Evolutionary conservation across 1,140 invertebrate genomes (phyloP).

Genomic region (Macrobrachium rosenbergii): DNA sequence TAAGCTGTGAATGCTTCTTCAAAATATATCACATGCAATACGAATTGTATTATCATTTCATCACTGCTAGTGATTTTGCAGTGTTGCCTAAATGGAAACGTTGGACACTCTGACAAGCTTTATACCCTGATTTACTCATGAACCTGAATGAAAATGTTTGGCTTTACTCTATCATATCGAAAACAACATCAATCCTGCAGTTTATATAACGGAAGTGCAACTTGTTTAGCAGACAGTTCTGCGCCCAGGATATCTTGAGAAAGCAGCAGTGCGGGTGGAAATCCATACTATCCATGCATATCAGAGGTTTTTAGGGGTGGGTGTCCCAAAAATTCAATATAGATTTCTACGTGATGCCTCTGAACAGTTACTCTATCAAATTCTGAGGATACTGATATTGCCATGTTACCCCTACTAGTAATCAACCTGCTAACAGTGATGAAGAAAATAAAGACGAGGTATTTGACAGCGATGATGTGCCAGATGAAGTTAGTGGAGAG

Average conservation of each 20-base stretch:
- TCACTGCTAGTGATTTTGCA: too few species aligned
- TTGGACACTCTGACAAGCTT: too few species aligned
- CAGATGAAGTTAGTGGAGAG: constrained; percentile 27
- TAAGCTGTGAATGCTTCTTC: too few species aligned
- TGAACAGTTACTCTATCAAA: constrained; percentile 39
- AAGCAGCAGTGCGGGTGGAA: constrained; percentile 22
- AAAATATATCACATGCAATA: too few species aligned
- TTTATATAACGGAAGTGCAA: neutral
- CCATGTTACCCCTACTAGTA: constrained; percentile 12
- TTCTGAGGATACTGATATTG: too few species aligned
- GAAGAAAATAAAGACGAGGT: constrained; percentile 26
- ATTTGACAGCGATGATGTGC: neutral
- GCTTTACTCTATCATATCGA: neutral
- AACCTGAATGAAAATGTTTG: constrained; percentile 16
- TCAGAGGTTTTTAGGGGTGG: constrained; percentile 29
- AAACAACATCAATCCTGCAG: constrained; percentile 1
- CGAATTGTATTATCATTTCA: too few species aligned
- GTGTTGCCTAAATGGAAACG: too few species aligned
- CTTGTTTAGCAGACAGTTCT: constrained; percentile 10
- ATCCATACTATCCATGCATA: constrained; percentile 16
- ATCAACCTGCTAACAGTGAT: constrained; percentile 24
- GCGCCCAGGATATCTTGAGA: constrained; percentile 2
- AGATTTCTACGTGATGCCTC: constrained; percentile 35
- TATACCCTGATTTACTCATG: constrained; percentile 18
- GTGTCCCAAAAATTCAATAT: constrained; percentile 14